Evolutionary conservation across 2,888 invertebrate genomes (phyloP).

Genomic region (Biston betularia): DNA sequence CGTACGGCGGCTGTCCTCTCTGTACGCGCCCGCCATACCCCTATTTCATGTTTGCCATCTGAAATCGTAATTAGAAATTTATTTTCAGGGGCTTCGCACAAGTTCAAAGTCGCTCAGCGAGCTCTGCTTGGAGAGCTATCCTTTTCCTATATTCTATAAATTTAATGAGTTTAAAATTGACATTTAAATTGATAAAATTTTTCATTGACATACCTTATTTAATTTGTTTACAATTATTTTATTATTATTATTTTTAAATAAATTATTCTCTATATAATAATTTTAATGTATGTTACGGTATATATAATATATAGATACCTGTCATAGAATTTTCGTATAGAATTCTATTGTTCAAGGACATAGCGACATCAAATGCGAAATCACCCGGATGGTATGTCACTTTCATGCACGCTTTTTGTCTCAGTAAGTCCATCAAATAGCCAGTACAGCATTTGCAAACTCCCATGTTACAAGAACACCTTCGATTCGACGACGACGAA

Average conservation of each 20-base stretch:
- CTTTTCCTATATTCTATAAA: no score
- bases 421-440: conserved; percentile 87
- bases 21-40: conserved; percentile 76
- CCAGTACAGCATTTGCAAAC: conserved; percentile 93
- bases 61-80: no score
- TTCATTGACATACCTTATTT: no score
- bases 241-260: no score
- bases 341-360: conserved; percentile 90
- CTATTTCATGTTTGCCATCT: conserved; percentile 85
- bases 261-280: no score
- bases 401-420: conserved; percentile 92
- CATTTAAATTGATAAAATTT: no score
- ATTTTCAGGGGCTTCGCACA: no score
- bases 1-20: conserved; percentile 77
- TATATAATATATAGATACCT: conserved; percentile 83
- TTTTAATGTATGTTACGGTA: no score
- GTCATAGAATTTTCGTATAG: conserved; percentile 91
- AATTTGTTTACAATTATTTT: no score
- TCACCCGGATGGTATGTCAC: conserved; percentile 93
- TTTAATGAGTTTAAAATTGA: no score
- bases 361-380: conserved; percentile 91
- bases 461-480: conserved; percentile 89
- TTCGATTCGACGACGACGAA: conserved; percentile 67
- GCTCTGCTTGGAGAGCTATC: no score
- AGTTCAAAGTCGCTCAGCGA: no score